phyloP scores from a whole-genome alignment of 2,113 vertebrate species.

The Sardina pilchardus region DNA sequence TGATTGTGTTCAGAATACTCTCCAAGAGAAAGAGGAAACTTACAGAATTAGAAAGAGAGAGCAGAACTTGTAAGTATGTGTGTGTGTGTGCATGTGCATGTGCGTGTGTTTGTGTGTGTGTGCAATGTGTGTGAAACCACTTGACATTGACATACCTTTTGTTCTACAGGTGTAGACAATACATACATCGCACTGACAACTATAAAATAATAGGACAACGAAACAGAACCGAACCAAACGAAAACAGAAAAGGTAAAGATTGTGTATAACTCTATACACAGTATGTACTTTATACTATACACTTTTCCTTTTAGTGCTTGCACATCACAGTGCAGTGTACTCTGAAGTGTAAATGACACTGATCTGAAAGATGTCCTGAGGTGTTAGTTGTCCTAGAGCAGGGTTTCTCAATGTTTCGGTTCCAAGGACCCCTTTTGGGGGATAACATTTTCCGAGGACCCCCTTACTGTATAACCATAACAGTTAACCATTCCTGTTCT shows the following conservation, averaged over 20 bases:
- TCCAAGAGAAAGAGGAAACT: constrained; percentile 69
- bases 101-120: background rate
- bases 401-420: no score
- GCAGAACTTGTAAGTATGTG: constrained; percentile 70
- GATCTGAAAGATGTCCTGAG: no score
- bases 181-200: constrained; percentile 72
- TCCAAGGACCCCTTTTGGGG: no score
- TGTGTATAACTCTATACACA: background rate
- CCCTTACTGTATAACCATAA: no score
- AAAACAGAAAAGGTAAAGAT: background rate
- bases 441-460: no score
- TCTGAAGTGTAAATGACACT: background rate
- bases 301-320: background rate
- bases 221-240: background rate
- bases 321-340: no score
- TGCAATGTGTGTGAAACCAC: background rate
- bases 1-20: constrained; percentile 64
- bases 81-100: background rate
- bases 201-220: constrained; percentile 57
- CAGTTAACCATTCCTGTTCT: no score
- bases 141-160: constrained; percentile 20
- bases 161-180: constrained; percentile 74
- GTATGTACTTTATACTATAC: background rate
- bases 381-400: no score
- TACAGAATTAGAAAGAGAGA: constrained; percentile 71